Evolutionary conservation across 2,797 vertebrate species (phyloP), one percentile per base, ranked within the genome.

Genomic region (Poecilia picta): DNA sequence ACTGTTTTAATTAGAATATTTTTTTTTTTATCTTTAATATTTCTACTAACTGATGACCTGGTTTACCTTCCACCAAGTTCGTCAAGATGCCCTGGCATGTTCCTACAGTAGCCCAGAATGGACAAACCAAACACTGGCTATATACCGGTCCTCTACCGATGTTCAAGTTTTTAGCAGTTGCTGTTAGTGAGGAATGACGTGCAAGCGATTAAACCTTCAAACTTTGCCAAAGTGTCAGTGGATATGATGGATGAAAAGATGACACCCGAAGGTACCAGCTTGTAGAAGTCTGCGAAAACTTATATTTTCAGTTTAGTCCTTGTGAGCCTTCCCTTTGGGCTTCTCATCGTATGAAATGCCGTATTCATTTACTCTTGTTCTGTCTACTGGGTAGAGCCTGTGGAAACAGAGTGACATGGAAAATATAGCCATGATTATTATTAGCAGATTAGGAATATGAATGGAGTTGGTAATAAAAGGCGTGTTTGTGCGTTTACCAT

Each of bases 371-470:
- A 98, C 96, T 94, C 98, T 97, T 81, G 95, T 98, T 94, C 97
- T 99, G 95, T 99, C 98, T 94, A 99, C 98, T 31, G 98, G 98
- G 94, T 99, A 99, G 92, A 99, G 97, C 98, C 98, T 99, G 92
- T 71, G n/a, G 33, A 31, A 78, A 55, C 10, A 73, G 6, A 76
- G 47, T 4, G 18, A n/a, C 46, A 8, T 18, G 16, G 59, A 59
- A 71, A 45, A 3, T 7, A 25, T 43, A 41, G 2, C 1, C 41
- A 4, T 16, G 5, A 0, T 49, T 36, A 53, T 25, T 75, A 43
- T 18, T 49, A 12, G n/a, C 16, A 8, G 45, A 5, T 25, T 1
- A 41, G 13, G 1, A 70, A 55, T 33, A 18, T 53, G 8, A 45
- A 16, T 45, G 7, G 12, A 53, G 13, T 72, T 10, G 33, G 31